phyloP scores from a whole-genome alignment of 2,797 vertebrate genomes.

The Molossus alvarezi region DNA sequence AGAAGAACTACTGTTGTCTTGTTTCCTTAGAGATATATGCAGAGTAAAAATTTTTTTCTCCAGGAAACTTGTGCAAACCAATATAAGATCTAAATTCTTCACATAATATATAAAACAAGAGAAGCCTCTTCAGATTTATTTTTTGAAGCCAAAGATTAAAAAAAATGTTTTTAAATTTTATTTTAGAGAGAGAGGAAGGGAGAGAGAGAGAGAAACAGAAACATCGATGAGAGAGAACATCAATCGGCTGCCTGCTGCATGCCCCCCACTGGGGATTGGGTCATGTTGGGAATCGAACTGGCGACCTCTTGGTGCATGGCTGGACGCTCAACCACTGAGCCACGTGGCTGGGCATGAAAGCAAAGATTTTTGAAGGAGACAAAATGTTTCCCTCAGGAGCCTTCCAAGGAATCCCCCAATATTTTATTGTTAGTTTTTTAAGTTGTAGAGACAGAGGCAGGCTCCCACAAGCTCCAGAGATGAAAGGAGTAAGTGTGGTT shows the following conservation, averaged over 20 bases:
- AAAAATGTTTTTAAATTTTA: too few species aligned
- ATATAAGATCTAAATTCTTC: slow-evolving; percentile 91
- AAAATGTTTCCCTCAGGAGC: background rate
- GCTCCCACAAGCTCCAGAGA: background rate
- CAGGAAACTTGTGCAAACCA: slow-evolving; percentile 92
- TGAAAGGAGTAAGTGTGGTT: too few species aligned
- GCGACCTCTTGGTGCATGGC: too few species aligned
- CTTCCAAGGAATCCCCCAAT: background rate
- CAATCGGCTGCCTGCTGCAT: too few species aligned
- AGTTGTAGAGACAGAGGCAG: background rate
- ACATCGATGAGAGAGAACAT: too few species aligned
- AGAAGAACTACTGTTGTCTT: slow-evolving; percentile 94
- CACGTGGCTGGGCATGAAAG: slow-evolving; percentile 79
- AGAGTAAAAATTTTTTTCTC: slow-evolving; percentile 87
- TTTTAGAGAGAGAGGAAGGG: too few species aligned
- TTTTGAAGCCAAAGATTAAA: slow-evolving; percentile 83
- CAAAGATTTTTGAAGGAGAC: background rate
- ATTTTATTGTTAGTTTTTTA: background rate
- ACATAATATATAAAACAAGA: slow-evolving; percentile 90
- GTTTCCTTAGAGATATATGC: slow-evolving; percentile 90
- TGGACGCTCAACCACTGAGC: too few species aligned
- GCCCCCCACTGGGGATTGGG: too few species aligned
- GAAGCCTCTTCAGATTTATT: slow-evolving; percentile 93
- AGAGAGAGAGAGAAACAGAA: too few species aligned
- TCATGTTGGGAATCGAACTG: too few species aligned